Base-by-base conservation (phyloP, 2,797 vertebrate genomes). In the Lagodon rhomboides region DNA sequence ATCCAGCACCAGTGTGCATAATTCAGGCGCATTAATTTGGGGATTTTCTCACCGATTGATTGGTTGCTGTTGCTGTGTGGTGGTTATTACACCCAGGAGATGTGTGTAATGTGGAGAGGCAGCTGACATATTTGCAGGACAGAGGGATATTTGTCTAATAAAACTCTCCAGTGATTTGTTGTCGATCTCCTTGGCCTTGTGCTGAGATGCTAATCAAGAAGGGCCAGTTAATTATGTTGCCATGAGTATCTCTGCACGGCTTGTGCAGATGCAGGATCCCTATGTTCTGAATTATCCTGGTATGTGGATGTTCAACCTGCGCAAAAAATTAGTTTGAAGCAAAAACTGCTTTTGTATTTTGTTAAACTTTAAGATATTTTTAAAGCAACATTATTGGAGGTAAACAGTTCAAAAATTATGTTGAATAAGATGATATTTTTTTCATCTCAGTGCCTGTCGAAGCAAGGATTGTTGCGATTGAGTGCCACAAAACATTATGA, bases 191-290 rank as follows among this genome's bases (percentile, higher is more conserved):
- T 27, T 56, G 44, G 64, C 43, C 49, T 20, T 59, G 30, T 73
- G 43, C 77, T 71, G 49, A 67, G 47, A 27, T 70, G 50, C 60
- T 73, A 58, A 77, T 82, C 61, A 72, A 53, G 27, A 67, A 16
- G 22, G 20, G 55, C 23, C 65, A 49, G 54, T 41, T 75, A 66
- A 79, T 74, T 54, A 80, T n/a, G 16, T 0, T 12, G 63, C 15
- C 27, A 12, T 4, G 16, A 43, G 20, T 16, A 20, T 18, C 27
- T 69, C 20, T 55, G 55, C 49, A 30, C 4, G 25, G 13, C 7
- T 25, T 43, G 18, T 16, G n/a, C 13, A 59, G n/a, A 44, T 60
- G 47, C 7, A 46, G 20, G 13, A 58, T 50, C 17, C 25, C 8
- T 61, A 15, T 25, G 27, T 22, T 49, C 46, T 23, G 25, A 60